Conservation (phyloP, 2,797 vertebrate genomes). For the Microcaecilia unicolor region DNA sequence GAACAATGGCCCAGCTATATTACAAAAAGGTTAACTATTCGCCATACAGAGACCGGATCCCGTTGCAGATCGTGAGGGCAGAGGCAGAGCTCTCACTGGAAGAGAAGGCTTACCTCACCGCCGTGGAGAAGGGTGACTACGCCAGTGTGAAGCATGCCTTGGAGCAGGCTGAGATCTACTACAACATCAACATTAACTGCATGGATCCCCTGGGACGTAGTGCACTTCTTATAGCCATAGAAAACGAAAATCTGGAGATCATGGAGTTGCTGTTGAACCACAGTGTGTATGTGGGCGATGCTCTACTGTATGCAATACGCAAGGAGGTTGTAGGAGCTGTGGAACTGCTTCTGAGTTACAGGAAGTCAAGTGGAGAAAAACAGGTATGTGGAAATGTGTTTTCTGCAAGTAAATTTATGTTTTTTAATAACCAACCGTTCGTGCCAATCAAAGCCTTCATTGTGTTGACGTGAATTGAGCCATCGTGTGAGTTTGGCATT, state of each 20-base stretch:
- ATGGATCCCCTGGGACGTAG: constrained; percentile 91
- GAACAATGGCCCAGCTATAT: constrained; percentile 78
- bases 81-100: constrained; percentile 85
- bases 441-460: too few species aligned
- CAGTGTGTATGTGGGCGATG: constrained; percentile 83
- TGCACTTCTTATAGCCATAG: constrained; percentile 89
- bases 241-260: constrained; percentile 93
- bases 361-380: constrained; percentile 80
- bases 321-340: constrained; percentile 94
- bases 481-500: too few species aligned
- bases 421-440: too few species aligned
- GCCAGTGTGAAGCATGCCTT: constrained; percentile 86
- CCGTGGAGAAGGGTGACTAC: constrained; percentile 93
- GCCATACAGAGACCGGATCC: constrained; percentile 88
- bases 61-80: constrained; percentile 84
- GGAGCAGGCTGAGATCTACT: constrained; percentile 88
- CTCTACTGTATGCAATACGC: constrained; percentile 85
- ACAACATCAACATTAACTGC: constrained; percentile 95
- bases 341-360: constrained; percentile 85
- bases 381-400: constrained; percentile 68
- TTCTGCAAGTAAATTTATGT: too few species aligned
- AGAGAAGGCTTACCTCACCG: constrained; percentile 86
- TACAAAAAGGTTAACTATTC: constrained; percentile 94
- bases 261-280: constrained; percentile 88
- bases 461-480: too few species aligned